Evolutionary conservation across 2,797 vertebrate species (phyloP), one percentile per base, ranked within the genome.

Genomic region (Cetoscarus ocellatus): DNA sequence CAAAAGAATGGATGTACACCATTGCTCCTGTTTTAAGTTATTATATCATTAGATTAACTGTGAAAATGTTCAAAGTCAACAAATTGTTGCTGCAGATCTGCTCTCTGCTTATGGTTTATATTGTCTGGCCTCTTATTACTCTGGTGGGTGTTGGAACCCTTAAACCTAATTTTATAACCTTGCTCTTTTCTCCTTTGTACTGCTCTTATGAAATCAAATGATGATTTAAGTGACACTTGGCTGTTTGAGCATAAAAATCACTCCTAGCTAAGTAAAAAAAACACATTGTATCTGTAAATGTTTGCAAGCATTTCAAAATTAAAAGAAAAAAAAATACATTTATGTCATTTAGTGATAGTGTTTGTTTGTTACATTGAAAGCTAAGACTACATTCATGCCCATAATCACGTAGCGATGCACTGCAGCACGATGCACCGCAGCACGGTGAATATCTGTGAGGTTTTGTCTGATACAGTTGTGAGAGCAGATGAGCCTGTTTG

Each of bases 391-490:
- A 5, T 84, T 79, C 47, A 70, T 86, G 61, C 71, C 75, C 60
- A 67, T 80, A n/a, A 56, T 63, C 79, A 82, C 83, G 48, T 67
- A 82, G 63, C 67, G 67, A 86, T 79, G 76, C 77, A 75, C 80
- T 82, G 91, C 92, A 93, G 93, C 88, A 79, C 86, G 91, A 92
- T 93, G 92, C 77, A 76, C 80, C 80, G 91, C 92, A 93, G 93
- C 88, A 79, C 86, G 91, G 92, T 93, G 92, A 89, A 89, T 93
- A 93, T 94, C 91, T 92, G 90, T 92, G 87, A 69, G 80, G 81
- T 86, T 83, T 75, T 79, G 81, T 86, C 78, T 82, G 82, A 85
- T 77, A 82, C 82, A 83, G 83, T 77, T 70, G 68, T 66, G 70
- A 83, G 18, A 73, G 61, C 63, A 57, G 54, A 71, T 67, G 75